Evolutionary conservation across 2,797 vertebrate species (phyloP), one percentile per base, ranked within the genome.

Genomic region (Tangara arthus): DNA sequence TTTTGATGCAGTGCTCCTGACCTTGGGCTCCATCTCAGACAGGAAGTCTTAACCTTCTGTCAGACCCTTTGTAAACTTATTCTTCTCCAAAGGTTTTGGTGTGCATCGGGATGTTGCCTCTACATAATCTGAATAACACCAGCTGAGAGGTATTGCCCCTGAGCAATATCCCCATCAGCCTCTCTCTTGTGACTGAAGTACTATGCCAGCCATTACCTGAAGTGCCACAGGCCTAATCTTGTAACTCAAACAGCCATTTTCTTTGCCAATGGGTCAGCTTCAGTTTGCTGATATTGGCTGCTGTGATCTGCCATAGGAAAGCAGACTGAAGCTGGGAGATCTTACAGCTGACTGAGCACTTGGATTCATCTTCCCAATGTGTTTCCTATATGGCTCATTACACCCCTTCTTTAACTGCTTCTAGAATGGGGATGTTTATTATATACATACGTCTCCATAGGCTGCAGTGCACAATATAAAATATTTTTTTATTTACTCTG

Each of bases 71-170:
- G 42, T 78, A 76, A 94, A 69, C 6, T 44, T 71, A 6, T 0
- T 32, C 28, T 66, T 80, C 73, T 71, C 37, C 30, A 24, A 44
- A 83, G 23, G 20, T 90, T 84, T 88, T 68, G 16, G 6, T 15
- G 21, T 63, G 34, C 15, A 17, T 55, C 0, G 0, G 17, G 37
- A 18, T 56, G 32, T 44, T 68, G 34, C 60, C 11, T 34, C 15
- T 59, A 32, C 30, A 24, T 77, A 39, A 47, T 34, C 53, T 68
- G 37, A 82, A 37, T 55, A 71, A 87, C 39, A 30, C 14, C 34
- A 56, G 57, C 17, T 47, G 37, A 84, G 70, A 81, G 22, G 30
- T 78, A 56, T 3, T 8, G 35, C 22, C 13, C 37, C 21, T 46
- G 49, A 66, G 49, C n/a, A 55, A 8, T 20, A 12, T 32, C 26